These are phyloP conservation scores for Diaprepes abbreviatus DNA, from an alignment of 2,888 invertebrate genomes.

Conservation along the genomic window DNA sequence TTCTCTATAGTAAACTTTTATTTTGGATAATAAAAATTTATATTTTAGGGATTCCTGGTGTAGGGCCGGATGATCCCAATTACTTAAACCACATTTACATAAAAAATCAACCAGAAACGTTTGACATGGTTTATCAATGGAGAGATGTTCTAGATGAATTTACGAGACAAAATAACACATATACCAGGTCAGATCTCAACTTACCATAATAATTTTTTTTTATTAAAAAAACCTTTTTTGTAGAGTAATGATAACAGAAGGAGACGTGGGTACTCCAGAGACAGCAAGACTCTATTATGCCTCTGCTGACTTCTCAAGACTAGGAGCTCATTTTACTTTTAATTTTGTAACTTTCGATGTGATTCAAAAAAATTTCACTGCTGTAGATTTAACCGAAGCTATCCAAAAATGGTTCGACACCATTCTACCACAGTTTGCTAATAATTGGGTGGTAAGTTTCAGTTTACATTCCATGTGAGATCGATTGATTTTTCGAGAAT, in stretches of 20 bases:
- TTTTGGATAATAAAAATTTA: too few species aligned
- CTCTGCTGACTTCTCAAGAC: slow-evolving; percentile 66
- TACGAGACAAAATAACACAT: too few species aligned
- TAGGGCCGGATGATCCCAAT: slow-evolving; percentile 56
- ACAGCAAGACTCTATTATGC: slow-evolving; percentile 77
- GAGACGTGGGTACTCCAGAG: slow-evolving; percentile 65
- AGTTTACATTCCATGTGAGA: too few species aligned
- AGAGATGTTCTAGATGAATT: slow-evolving; percentile 75
- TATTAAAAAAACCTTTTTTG: too few species aligned
- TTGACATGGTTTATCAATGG: slow-evolving; percentile 77
- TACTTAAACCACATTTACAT: slow-evolving; percentile 78
- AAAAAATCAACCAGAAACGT: slow-evolving; percentile 71
- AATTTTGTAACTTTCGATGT: slow-evolving; percentile 75
- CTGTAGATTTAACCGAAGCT: slow-evolving; percentile 73
- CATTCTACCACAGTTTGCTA: slow-evolving; percentile 68
- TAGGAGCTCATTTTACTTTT: slow-evolving; percentile 83
- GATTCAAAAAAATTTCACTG: slow-evolving; percentile 74
- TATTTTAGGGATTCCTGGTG: slow-evolving; percentile 54
- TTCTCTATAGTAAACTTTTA: too few species aligned
- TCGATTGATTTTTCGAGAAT: too few species aligned
- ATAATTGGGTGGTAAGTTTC: slow-evolving; percentile 34
- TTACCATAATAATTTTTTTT: too few species aligned
- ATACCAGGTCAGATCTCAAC: too few species aligned
- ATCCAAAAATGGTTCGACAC: slow-evolving; percentile 76
- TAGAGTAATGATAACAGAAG: slow-evolving; percentile 83